Conservation (phyloP, 2,113 vertebrate species). For the Romanogobio albipinnatus region DNA sequence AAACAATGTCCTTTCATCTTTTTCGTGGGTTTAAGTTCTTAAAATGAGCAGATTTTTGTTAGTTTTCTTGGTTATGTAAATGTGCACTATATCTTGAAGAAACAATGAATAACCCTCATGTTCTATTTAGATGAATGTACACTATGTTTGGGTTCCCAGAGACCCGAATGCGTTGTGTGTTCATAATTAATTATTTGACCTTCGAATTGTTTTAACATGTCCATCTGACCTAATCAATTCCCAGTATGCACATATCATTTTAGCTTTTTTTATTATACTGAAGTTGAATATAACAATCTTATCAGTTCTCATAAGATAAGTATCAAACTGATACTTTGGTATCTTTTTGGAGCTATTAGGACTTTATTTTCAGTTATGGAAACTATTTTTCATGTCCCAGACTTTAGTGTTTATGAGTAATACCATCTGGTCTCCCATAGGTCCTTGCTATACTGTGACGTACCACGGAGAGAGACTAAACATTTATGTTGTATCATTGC, state of each 20-base stretch:
- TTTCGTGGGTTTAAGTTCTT: background rate
- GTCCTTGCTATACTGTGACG: slow-evolving; percentile 39
- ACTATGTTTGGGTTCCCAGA: background rate
- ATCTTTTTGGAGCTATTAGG: too few species aligned
- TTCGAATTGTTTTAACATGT: background rate
- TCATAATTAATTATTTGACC: background rate
- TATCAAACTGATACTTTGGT: background rate
- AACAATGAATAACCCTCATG: background rate
- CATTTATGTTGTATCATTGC: slow-evolving; percentile 53
- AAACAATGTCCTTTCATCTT: background rate
- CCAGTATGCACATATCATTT: background rate
- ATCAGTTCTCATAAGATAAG: background rate
- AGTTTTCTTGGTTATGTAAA: background rate
- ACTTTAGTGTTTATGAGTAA: background rate
- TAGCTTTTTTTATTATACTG: slow-evolving; percentile 15
- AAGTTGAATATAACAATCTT: background rate
- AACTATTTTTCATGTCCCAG: background rate
- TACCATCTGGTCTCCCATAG: slow-evolving; percentile 3
- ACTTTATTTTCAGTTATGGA: too few species aligned
- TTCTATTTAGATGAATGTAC: background rate
- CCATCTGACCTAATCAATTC: background rate
- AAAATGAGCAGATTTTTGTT: background rate
- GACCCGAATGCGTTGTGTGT: background rate
- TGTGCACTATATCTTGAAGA: background rate
- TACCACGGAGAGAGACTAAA: slow-evolving; percentile 47